Conservation (phyloP, 1,140 invertebrate genomes). For the Platorchestia sp. region DNA sequence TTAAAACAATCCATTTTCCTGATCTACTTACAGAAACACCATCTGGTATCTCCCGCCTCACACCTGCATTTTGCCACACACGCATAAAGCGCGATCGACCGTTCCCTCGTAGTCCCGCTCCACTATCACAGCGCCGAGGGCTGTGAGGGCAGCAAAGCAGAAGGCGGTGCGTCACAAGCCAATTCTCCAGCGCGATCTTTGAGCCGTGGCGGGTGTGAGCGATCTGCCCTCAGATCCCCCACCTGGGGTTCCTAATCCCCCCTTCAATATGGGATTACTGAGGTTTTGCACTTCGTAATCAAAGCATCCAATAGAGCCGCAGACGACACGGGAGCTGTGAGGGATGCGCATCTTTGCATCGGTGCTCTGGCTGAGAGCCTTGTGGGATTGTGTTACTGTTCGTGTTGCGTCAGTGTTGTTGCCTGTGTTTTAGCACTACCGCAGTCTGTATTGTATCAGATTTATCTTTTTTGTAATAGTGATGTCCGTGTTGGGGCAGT, state of each 20-base stretch:
- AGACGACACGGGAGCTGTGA: not conserved
- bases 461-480: too few relatives aligned
- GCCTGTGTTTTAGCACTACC: not conserved
- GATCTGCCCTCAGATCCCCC: not conserved
- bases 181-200: not conserved
- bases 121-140: not conserved
- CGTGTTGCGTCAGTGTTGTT: not conserved
- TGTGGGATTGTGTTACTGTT: not conserved
- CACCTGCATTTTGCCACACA: not conserved
- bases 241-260: not conserved
- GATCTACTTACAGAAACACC: not conserved
- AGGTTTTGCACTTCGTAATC: conserved; percentile 35
- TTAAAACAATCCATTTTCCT: not conserved
- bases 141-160: conserved; percentile 13
- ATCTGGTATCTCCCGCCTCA: not conserved
- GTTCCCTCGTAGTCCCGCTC: not conserved
- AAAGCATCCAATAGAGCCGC: conserved; percentile 19
- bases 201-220: not conserved
- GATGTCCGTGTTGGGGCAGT: not conserved
- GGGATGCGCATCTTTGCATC: conserved; percentile 15
- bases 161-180: not conserved
- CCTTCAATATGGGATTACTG: conserved; percentile 45
- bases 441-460: not conserved
- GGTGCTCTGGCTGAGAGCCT: not conserved
- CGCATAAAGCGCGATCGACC: too few relatives aligned